Conservation (phyloP, 2,797 vertebrate genomes). For the Darevskia mixta region DNA sequence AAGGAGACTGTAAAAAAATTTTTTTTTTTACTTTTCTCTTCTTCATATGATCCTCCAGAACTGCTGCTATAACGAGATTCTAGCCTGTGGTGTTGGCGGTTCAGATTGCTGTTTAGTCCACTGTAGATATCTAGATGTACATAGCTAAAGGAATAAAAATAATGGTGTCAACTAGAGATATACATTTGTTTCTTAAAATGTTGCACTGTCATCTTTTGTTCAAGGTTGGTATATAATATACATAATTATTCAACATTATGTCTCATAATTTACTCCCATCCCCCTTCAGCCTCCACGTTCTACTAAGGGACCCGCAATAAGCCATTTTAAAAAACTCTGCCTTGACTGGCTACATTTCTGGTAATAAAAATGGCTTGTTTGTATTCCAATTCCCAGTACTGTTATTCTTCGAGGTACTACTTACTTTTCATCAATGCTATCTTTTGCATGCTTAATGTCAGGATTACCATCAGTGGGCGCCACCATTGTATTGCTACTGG, state of each 20-base stretch:
- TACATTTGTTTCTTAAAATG: neutral
- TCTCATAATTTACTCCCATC: neutral
- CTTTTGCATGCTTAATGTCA: slow-evolving; percentile 91
- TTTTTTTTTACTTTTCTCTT: slow-evolving; percentile 91
- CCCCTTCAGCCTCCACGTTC: fast-evolving
- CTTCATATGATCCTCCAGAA: slow-evolving; percentile 99
- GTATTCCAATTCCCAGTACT: slow-evolving; percentile 29
- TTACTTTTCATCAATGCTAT: slow-evolving; percentile 92
- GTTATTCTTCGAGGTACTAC: slow-evolving; percentile 46
- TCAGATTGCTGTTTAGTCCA: slow-evolving; percentile 94
- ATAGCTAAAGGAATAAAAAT: slow-evolving; percentile 82
- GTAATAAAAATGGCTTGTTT: slow-evolving; percentile 10
- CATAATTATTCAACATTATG: neutral
- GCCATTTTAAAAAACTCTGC: neutral
- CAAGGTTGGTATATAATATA: neutral
- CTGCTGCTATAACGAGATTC: slow-evolving; percentile 99
- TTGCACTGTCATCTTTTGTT: slow-evolving; percentile 2
- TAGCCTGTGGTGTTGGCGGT: slow-evolving; percentile 96
- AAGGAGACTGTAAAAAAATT: slow-evolving; percentile 28
- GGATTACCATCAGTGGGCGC: slow-evolving; percentile 90
- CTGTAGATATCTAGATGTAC: slow-evolving; percentile 93
- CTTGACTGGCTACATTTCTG: neutral
- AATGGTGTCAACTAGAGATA: slow-evolving; percentile 16
- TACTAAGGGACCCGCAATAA: neutral
- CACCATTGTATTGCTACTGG: slow-evolving; percentile 99